These are phyloP conservation scores for Motacilla tschutschensis DNA, from an alignment of 2,113 vertebrate genomes.

Conservation along the genomic window DNA sequence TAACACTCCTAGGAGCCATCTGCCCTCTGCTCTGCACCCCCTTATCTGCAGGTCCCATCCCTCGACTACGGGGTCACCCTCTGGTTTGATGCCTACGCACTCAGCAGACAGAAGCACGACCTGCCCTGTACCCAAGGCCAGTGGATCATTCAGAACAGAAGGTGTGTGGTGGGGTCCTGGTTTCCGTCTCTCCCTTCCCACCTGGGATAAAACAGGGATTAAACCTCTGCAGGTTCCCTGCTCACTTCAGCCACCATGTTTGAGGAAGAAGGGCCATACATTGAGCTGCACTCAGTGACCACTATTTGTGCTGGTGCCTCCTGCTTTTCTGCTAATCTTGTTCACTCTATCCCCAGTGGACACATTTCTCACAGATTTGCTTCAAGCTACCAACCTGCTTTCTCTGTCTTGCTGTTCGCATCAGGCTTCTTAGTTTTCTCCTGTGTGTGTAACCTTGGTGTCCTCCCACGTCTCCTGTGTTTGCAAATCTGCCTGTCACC, in stretches of 20 bases:
- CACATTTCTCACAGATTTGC: not conserved
- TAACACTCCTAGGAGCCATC: not conserved
- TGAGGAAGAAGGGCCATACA: not conserved
- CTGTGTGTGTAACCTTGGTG: conserved; percentile 34
- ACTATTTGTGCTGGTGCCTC: not conserved
- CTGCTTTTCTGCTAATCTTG: not conserved
- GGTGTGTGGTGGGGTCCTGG: conserved; percentile 61
- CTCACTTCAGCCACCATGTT: not conserved
- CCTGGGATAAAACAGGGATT: not conserved
- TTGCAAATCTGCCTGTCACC: conserved; percentile 64
- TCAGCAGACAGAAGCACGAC: conserved; percentile 78
- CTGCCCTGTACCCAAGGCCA: conserved; percentile 87
- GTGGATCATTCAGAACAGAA: conserved; percentile 89
- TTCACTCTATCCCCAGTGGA: not conserved
- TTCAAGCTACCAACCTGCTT: not conserved
- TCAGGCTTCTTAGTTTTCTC: conserved; percentile 24
- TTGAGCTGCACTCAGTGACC: not conserved
- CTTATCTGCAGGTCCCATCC: conserved; percentile 77
- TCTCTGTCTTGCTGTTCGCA: not conserved
- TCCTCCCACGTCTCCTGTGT: conserved; percentile 52
- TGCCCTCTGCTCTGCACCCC: not conserved
- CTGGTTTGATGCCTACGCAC: conserved; percentile 87
- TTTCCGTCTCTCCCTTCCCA: not conserved
- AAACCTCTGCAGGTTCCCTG: not conserved
- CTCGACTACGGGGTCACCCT: conserved; percentile 81